Base-by-base conservation (phyloP, 2,888 invertebrate genomes). In the Eristalinus aeneus region DNA sequence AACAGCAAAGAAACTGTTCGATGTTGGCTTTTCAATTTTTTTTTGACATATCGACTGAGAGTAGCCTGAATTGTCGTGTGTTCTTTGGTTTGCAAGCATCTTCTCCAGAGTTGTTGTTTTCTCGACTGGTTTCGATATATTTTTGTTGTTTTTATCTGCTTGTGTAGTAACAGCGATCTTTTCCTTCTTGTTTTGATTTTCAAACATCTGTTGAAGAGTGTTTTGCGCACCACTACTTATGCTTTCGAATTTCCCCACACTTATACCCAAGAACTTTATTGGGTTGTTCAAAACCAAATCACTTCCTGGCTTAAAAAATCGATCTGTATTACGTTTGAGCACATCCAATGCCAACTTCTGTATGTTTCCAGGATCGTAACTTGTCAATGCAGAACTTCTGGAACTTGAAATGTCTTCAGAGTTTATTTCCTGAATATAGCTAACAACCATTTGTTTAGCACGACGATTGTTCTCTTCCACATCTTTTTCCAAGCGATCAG, bases 401-500 rank as follows among this genome's bases (percentile, higher is more conserved):
- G 97, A 96, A 88, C 95, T 94, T 22, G 94, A 93, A 0, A 94
- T 91, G 88, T 95, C 94, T 71, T 93, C 94, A 0, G 94, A 92
- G 78, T 93, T 92, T 12, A 94, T 91, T 68, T 94, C 92, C 88
- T 94, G 94, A 0, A 95, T 93, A 90, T 95, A 96, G 91, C 95
- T 95, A 0, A 98, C 94, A 0, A 96, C 96, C 93, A 98, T 94
- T 90, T 91, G 95, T 95, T 91, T 93, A 0, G 98, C 97, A 36
- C 94, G 94, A 68, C 98, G 94, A 89, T 96, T 96, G 90, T 97
- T 97, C 93, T 98, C 96, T 61, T 94, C 91, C 0, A 94, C 93
- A 93, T 98, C 98, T 90, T 96, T 95, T 56, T 95, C 94, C 27
- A 98, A 92, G 72, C 98, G 94, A 90, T 98, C 97, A 22, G 95